Conservation (phyloP, 2,113 vertebrate genomes). For the Zosterops borbonicus region DNA sequence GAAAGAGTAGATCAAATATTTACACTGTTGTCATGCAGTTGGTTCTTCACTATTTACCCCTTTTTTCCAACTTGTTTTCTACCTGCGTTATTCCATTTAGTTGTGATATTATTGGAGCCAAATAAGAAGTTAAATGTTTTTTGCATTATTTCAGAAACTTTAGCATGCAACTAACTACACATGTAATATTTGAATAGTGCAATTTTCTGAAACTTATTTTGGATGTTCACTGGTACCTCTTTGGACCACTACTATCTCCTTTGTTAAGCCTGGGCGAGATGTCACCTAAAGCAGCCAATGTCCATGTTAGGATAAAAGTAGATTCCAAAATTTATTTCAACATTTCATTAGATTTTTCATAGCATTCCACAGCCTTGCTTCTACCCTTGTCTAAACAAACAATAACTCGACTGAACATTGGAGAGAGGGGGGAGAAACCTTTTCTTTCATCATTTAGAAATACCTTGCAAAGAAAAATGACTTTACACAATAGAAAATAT, state of each 20-base stretch:
- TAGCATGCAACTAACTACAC: background rate
- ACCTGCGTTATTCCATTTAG: background rate
- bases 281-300: background rate
- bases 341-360: background rate
- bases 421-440: accelerated
- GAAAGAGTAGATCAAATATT: background rate
- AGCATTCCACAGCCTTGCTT: background rate
- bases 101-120: background rate
- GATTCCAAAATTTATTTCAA: background rate
- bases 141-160: background rate
- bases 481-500: background rate
- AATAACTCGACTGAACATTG: background rate
- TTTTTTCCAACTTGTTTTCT: background rate
- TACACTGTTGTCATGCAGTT: background rate
- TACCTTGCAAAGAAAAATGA: background rate
- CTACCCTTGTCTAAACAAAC: background rate
- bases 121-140: background rate
- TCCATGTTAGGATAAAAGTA: background rate
- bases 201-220: background rate
- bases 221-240: background rate
- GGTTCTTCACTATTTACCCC: background rate
- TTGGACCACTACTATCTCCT: background rate
- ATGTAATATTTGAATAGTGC: background rate
- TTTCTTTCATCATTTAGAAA: background rate
- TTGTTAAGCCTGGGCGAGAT: background rate